Base-by-base conservation (phyloP, 2,113 vertebrate genomes). In the Chaetorhynchus papuensis region DNA sequence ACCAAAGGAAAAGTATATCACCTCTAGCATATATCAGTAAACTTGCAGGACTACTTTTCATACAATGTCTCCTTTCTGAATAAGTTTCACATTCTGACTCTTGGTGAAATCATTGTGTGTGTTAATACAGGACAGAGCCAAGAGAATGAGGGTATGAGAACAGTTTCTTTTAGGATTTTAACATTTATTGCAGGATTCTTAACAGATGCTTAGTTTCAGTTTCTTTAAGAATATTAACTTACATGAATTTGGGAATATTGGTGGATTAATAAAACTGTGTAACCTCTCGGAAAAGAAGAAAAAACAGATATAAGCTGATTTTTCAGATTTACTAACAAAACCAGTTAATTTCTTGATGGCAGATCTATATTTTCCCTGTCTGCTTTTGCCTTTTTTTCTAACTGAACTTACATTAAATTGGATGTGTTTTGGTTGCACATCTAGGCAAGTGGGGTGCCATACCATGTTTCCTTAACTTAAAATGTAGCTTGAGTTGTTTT, bases 341-440 rank as follows among this genome's bases (percentile, higher is more conserved):
- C 3, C 7, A 37, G 24, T 60, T 33, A 9, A 52, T 74, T 75
- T 82, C 1, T 17, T 61, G 8, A 33, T 22, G 22, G 45, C 16
- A 42, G 19, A 50, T 68, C 18, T 68, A 0, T 66, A 17, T 79
- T 16, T 57, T 84, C 76, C 41, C 18, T 44, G 64, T 77, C 64
- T 11, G 18, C 47, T 88, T 66, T 37, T 93, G 28, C 57, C 39
- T 90, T 93, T 70, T 35, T 66, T 8, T 92, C 23, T 97, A 85
- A 86, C 56, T 83, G 59, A 59, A 57, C n/a, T 85, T 41, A 17
- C 3, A 20, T 94, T 96, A 39, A 95, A 87, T 24, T 92, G 69
- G 77, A 80, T 88, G 64, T 53, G n/a, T 96, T 96, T 92, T 92
- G 90, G 84, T 82, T 95, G 72, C 54, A 57, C 45, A 66, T 85